Percentiles rank a stretch among this genome's conserved stretches.
Conservation (phyloP, 2,113 vertebrate species). For the Ornithorhynchus anatinus region DNA sequence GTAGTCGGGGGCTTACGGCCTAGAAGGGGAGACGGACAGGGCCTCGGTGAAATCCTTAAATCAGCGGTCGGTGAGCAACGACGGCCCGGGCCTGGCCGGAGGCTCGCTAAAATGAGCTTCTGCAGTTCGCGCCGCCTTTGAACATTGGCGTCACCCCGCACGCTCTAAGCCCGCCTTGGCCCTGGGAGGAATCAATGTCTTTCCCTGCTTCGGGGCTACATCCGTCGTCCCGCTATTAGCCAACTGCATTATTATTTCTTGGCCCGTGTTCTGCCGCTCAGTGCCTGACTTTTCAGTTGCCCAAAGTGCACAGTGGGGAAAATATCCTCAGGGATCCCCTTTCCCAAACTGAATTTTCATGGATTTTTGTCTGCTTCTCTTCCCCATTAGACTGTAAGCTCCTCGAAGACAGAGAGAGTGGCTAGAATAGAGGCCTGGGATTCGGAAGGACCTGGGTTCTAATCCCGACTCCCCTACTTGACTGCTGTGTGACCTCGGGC, state of each 20-base stretch:
- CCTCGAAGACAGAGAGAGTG: too few species aligned
- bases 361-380: slow-evolving; percentile 2
- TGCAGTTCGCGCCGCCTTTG: neutral
- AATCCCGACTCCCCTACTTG: too few species aligned
- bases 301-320: too few species aligned
- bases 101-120: neutral
- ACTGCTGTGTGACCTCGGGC: too few species aligned
- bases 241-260: slow-evolving; percentile 28
- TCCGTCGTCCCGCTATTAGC: slow-evolving; percentile 20
- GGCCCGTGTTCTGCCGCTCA: neutral
- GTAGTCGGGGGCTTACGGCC: too few species aligned
- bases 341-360: too few species aligned
- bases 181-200: neutral
- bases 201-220: neutral
- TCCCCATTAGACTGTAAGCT: neutral
- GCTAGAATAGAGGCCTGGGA: too few species aligned
- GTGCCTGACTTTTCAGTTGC: neutral
- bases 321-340: too few species aligned
- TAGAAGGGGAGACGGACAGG: neutral
- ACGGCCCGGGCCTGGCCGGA: neutral
- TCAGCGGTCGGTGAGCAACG: fast-evolving
- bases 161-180: neutral
- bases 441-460: too few species aligned
- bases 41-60: neutral
- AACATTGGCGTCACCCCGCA: neutral